Conservation (phyloP, 2,797 vertebrate genomes). For the Mionectes olivaceus region DNA sequence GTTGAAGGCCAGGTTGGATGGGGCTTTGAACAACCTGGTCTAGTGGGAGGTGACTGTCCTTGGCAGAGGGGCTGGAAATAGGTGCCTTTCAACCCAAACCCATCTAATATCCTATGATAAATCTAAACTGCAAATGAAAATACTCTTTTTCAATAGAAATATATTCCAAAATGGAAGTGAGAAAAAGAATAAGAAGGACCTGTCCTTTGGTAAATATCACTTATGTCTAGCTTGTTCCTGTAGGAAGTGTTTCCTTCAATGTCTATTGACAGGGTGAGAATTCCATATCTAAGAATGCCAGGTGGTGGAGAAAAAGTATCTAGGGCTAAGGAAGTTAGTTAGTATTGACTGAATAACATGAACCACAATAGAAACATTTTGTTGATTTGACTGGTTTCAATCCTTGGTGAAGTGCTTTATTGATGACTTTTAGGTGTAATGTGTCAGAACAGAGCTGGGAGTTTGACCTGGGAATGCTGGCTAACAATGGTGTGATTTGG, state of each 20-base stretch:
- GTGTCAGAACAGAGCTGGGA: neutral
- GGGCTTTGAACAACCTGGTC: neutral
- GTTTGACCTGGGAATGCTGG: conserved; percentile 1
- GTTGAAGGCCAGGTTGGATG: neutral
- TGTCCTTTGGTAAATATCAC: neutral
- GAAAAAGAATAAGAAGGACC: neutral
- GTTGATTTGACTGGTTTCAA: neutral
- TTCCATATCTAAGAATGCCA: neutral
- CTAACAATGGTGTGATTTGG: neutral
- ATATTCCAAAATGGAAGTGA: neutral
- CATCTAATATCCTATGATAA: neutral
- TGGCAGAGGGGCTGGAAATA: neutral
- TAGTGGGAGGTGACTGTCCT: neutral
- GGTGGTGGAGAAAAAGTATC: neutral
- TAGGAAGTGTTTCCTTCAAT: neutral
- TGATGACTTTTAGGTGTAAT: neutral
- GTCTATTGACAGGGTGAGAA: neutral
- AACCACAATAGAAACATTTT: neutral
- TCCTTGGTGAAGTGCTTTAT: neutral
- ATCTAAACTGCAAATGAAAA: neutral
- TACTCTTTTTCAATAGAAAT: neutral
- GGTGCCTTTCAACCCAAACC: neutral
- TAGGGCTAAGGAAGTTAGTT: neutral
- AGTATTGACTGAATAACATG: neutral
- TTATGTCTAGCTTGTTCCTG: neutral